Base-by-base conservation (phyloP, 2,113 vertebrate genomes). In the Prochilodus magdalenae region DNA sequence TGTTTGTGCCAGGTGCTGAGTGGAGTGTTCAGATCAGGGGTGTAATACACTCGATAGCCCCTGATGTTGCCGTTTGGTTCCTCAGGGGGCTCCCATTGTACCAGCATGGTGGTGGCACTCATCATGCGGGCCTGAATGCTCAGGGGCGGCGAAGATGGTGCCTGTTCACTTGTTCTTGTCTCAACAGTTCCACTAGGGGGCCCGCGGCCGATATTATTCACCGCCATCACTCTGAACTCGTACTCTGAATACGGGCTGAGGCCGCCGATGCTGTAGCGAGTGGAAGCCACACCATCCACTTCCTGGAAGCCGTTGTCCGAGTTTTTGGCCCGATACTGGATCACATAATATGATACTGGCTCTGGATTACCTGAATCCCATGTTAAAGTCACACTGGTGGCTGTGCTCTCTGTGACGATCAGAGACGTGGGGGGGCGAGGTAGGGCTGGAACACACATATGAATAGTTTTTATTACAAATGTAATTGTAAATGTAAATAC, bases 281-380 rank as follows among this genome's bases (percentile, higher is more conserved):
- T 99, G 2, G 97, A 97, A n/a, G 98, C 97, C n/a, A 99, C 97
- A 0, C 97, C 98, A 7, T 99, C 97, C 79, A 98, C 96, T 87
- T 99, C 98, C 89, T 98, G 97, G 92, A 97, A 98, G 22, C 94
- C 93, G 1, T 96, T 95, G 14, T 96, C 96, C 0, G 86, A 87
- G 55, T 92, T 89, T 47, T 94, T 96, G 59, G 96, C 86, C 0
- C 95, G 96, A 90, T 99, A 99, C 86, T 99, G 98, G 87, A 99
- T 97, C 78, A 98, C 94, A 0, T 98, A 99, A 89, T 96, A 99
- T 0, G 96, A 96, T 71, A 99, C 94, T 0, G 96, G 96, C 67
- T 99, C 98, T 0, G 96, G 93, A 89, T 98, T 99, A 27, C 97
- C 98, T 0, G 97, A 99, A 90, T 98, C 96, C 98, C 98, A 99